Conservation (phyloP, 1,140 invertebrate species). For the Octopus sinensis region DNA sequence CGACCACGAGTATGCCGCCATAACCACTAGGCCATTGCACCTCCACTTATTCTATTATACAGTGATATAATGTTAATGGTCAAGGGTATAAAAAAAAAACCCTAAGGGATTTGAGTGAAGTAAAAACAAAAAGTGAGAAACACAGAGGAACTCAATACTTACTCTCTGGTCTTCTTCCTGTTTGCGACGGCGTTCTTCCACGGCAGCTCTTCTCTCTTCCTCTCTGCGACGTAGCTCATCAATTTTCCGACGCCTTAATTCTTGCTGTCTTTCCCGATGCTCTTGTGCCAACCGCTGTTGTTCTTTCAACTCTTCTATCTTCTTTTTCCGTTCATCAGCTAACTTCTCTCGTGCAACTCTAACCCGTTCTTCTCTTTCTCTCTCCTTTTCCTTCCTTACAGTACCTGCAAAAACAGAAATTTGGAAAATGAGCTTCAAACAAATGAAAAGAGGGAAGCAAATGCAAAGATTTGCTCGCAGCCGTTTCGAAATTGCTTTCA, state of each 20-base stretch:
- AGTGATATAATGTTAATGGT: no score
- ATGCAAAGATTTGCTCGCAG: no score
- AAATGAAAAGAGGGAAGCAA: no score
- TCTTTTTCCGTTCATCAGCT: slow-evolving; percentile 44
- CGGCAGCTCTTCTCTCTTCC: slow-evolving; percentile 42
- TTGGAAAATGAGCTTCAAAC: no score
- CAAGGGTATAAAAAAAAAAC: no score
- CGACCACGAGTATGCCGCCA: no score
- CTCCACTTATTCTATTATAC: no score
- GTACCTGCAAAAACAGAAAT: slow-evolving; percentile 33
- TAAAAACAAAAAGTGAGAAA: not conserved
- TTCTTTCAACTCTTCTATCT: slow-evolving; percentile 48
- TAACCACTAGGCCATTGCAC: no score
- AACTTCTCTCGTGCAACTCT: slow-evolving; percentile 40
- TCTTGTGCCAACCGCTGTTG: slow-evolving; percentile 48
- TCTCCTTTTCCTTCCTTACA: slow-evolving; percentile 42
- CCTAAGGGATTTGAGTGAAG: not conserved
- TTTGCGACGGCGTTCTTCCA: slow-evolving; percentile 43
- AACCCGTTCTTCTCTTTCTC: slow-evolving; percentile 47
- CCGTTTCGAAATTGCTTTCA: no score
- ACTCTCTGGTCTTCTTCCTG: slow-evolving; percentile 44
- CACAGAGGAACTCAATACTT: slow-evolving; percentile 15
- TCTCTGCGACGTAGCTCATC: slow-evolving; percentile 49
- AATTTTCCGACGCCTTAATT: slow-evolving; percentile 46
- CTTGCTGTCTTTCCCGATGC: slow-evolving; percentile 47